Conservation (phyloP, 2,797 vertebrate genomes). For the Sebastes taczanowskii region DNA sequence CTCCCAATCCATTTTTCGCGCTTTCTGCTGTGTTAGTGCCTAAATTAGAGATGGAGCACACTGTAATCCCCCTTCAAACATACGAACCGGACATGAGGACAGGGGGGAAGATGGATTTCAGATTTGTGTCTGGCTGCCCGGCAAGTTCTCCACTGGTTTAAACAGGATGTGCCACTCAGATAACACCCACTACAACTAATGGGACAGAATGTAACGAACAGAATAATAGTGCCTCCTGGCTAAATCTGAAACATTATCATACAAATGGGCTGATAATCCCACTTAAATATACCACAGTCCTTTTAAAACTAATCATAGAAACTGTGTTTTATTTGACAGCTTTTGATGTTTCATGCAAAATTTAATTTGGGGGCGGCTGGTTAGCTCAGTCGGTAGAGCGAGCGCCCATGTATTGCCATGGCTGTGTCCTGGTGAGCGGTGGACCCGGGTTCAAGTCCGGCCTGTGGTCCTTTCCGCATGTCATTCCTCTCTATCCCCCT, state of each 20-base stretch:
- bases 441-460: no score
- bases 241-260: slow-evolving; percentile 37
- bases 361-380: background rate
- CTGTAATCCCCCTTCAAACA: slow-evolving; percentile 37
- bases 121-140: slow-evolving; percentile 3
- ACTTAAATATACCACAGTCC: background rate
- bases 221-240: slow-evolving; percentile 7
- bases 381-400: no score
- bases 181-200: slow-evolving; percentile 13
- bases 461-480: no score
- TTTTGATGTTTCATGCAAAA: background rate
- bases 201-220: slow-evolving; percentile 20
- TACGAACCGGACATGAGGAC: slow-evolving; percentile 22
- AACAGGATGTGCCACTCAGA: slow-evolving; percentile 25
- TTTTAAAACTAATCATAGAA: slow-evolving; percentile 3
- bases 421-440: no score
- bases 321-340: background rate
- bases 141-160: slow-evolving; percentile 2
- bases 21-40: slow-evolving; percentile 48
- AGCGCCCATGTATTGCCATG: no score
- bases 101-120: slow-evolving; percentile 23
- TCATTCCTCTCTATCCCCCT: no score
- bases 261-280: slow-evolving; percentile 31
- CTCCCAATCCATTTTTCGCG: slow-evolving; percentile 57
- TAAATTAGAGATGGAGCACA: slow-evolving; percentile 30